Conservation (phyloP, 2,888 invertebrate genomes). For the Harpalus rubripes region DNA sequence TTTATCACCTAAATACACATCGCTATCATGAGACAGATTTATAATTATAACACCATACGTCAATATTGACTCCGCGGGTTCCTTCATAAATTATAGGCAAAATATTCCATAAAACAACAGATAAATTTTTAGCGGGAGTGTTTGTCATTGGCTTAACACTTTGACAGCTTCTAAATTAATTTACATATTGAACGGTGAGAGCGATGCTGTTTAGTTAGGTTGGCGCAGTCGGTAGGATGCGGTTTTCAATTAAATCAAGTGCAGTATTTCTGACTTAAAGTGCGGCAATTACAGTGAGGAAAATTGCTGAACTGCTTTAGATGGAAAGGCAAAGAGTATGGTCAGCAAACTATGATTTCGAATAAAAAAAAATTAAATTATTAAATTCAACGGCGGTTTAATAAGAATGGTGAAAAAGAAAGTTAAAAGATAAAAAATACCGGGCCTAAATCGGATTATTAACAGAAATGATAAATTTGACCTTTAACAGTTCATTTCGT, state of each 20-base stretch:
- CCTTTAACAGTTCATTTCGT: too few relatives aligned
- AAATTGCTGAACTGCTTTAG: neutral
- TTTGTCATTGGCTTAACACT: slow-evolving; percentile 55
- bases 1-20: slow-evolving; percentile 44
- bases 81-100: slow-evolving; percentile 50
- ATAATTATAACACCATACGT: slow-evolving; percentile 49
- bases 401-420: too few relatives aligned
- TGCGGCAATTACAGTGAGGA: neutral
- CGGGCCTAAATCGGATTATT: too few relatives aligned
- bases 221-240: slow-evolving; percentile 12
- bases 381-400: too few relatives aligned
- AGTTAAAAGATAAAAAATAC: too few relatives aligned
- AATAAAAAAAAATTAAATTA: neutral
- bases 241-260: slow-evolving; percentile 14
- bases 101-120: slow-evolving; percentile 47
- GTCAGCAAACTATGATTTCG: neutral
- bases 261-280: neutral
- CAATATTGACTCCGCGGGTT: slow-evolving; percentile 33
- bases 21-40: slow-evolving; percentile 32
- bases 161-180: slow-evolving; percentile 53
- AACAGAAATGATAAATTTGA: too few relatives aligned
- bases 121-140: slow-evolving; percentile 35
- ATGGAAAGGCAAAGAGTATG: neutral
- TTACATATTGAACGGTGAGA: slow-evolving; percentile 53
- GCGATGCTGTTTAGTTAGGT: slow-evolving; percentile 1